Conservation (phyloP, 2,113 vertebrate species). For the human (Homo sapiens) region GRCh38 chr20:59082501-59083000, state of each 20-base stretch:
- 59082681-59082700: neutral
- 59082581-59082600: constrained; percentile 26
- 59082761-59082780: neutral
- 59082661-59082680: constrained; percentile 37
- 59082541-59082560: neutral
- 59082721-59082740: neutral
- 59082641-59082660: constrained; percentile 27
- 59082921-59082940: neutral
- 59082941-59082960: neutral
- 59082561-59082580: constrained; percentile 25
- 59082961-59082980: neutral
- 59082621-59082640: neutral
- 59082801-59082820: neutral
- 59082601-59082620: neutral
- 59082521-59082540: constrained; percentile 39
- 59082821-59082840: neutral
- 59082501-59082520: constrained; percentile 45
- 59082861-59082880: neutral
- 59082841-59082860: neutral
- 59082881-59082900: neutral
- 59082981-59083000: neutral
- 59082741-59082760: neutral
- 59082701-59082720: neutral
- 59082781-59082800: neutral
- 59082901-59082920: neutral